Evolutionary conservation across 2,113 vertebrate species (phyloP), one percentile per base, ranked within the genome.

Genomic region (Triplophysa dalaica): DNA sequence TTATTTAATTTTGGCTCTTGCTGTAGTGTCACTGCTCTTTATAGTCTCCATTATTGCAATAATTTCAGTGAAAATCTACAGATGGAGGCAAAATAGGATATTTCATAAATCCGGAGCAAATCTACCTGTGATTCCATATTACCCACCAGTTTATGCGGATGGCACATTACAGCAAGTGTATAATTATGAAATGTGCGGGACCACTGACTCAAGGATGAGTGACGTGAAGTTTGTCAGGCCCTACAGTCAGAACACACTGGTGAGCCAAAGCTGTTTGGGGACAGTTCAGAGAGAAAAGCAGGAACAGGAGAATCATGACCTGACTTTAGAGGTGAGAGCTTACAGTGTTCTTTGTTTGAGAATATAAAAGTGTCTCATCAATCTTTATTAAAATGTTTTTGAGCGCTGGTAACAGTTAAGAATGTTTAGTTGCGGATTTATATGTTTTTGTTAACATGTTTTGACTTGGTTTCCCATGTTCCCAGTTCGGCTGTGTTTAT

Each of bases 191-290:
- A 17, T 56, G 16, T 56, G 52, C 17, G 17, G 52, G 17, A 56
- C 52, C 16, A 56, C 52, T 19, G 52, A 56, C 52, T 56, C 52
- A 16, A 56, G 52, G 17, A 56, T 19, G 52, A 56, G 52, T 56
- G 79, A 92, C 8, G 17, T 89, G 0, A 93, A 91, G 75, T 87
- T 77, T 50, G 61, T 78, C 21, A 81, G 54, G 11, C 87, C 89
- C 1, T 90, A 89, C 85, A 92, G 88, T 85, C 88, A 92, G 66
- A 92, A 83, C 84, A 89, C 87, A 26, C 81, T 92, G 52, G 81
- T 89, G 77, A 90, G 90, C 73, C 73, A 72, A 21, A 79, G 62
- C 85, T 77, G 26, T 7, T 54, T 80, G 16, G 87, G 85, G 58
- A 93, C 93, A 68, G 70, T 90, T 14, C 87, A 87, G 73, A 88